Conservation (phyloP, 2,888 invertebrate genomes). For the Pasiphila rectangulata region DNA sequence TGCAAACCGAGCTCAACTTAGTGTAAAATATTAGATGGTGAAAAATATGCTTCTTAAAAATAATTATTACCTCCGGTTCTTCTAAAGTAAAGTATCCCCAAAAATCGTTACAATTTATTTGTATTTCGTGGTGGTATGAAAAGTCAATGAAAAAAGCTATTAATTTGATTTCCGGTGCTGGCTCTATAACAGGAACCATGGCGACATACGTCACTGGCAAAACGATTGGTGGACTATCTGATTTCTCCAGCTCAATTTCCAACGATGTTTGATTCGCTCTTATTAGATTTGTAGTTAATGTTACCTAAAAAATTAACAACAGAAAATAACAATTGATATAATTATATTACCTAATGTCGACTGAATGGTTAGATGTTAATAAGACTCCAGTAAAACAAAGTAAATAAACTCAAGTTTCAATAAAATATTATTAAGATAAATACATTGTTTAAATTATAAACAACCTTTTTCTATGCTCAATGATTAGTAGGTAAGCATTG, state of each 20-base stretch:
- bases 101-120: slow-evolving; percentile 68
- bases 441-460: too few relatives aligned
- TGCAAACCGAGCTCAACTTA: slow-evolving; percentile 36
- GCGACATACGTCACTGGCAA: slow-evolving; percentile 78
- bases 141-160: slow-evolving; percentile 82
- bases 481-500: too few relatives aligned
- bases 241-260: slow-evolving; percentile 79
- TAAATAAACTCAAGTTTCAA: too few relatives aligned
- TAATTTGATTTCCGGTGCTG: slow-evolving; percentile 75
- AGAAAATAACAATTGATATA: background rate
- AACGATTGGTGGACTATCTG: slow-evolving; percentile 75
- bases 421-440: too few relatives aligned
- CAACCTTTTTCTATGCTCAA: too few relatives aligned
- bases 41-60: background rate
- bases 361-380: too few relatives aligned
- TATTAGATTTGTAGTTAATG: slow-evolving; percentile 76
- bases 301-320: slow-evolving; percentile 60
- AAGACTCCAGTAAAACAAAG: too few relatives aligned
- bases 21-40: background rate
- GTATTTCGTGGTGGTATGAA: slow-evolving; percentile 72
- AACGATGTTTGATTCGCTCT: slow-evolving; percentile 69
- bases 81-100: slow-evolving; percentile 56
- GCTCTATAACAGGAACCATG: slow-evolving; percentile 68
- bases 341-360: too few relatives aligned
- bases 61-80: slow-evolving; percentile 26